These are phyloP conservation scores for Nephila pilipes DNA, from an alignment of 1,140 invertebrate genomes.

Conservation along the genomic window DNA sequence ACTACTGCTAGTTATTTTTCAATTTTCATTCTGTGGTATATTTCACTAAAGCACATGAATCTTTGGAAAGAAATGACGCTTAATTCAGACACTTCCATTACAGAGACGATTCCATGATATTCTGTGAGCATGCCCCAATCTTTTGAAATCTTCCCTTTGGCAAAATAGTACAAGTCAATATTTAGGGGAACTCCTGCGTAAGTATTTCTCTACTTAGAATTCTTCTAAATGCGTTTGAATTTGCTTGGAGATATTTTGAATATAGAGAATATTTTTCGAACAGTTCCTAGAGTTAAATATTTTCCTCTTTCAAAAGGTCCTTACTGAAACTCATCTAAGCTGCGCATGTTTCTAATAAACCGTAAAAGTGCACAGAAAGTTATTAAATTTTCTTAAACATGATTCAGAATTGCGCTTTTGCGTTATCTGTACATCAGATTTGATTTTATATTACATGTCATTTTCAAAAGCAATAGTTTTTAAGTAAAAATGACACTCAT, in stretches of 20 bases:
- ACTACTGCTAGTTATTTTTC: too few species aligned
- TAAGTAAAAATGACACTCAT: too few species aligned
- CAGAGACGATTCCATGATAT: neutral
- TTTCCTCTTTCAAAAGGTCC: neutral
- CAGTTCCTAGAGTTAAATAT: slow-evolving; percentile 24
- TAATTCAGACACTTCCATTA: neutral
- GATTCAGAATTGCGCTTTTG: too few species aligned
- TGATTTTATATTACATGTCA: too few species aligned
- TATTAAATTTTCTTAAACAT: too few species aligned
- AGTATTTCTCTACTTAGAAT: slow-evolving; percentile 17
- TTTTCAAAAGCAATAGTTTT: too few species aligned
- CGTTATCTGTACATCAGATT: too few species aligned
- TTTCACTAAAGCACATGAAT: neutral
- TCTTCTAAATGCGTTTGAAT: slow-evolving; percentile 61
- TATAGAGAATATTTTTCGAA: slow-evolving; percentile 27
- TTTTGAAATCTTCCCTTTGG: slow-evolving; percentile 36
- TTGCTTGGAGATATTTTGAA: slow-evolving; percentile 61
- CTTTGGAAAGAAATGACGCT: neutral
- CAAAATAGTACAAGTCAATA: slow-evolving; percentile 54
- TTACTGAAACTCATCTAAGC: neutral
- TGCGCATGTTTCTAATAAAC: too few species aligned
- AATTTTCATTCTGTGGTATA: neutral
- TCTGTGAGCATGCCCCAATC: neutral
- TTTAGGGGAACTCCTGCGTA: slow-evolving; percentile 38
- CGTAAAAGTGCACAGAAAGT: too few species aligned